Evolutionary conservation across 2,797 vertebrate genomes (phyloP).

Genomic region (Enteromius viviparus): DNA sequence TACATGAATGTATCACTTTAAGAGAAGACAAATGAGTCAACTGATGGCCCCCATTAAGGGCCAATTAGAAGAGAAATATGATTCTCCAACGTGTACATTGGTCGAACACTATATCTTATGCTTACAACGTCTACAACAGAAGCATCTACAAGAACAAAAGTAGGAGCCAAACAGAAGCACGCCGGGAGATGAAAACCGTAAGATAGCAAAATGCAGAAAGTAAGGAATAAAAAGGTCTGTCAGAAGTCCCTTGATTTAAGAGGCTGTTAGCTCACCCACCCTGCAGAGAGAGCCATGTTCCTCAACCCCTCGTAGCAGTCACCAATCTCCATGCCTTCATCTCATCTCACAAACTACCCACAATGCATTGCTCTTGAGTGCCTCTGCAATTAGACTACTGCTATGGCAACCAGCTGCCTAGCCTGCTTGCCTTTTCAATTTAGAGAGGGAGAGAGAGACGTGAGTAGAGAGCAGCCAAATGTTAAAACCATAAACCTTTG

Average conservation of each 20-base stretch:
- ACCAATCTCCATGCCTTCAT: conserved; percentile 45
- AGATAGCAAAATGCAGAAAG: conserved; percentile 35
- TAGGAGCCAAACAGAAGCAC: neutral
- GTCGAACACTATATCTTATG: neutral
- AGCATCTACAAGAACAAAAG: conserved; percentile 5
- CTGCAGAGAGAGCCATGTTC: conserved; percentile 39
- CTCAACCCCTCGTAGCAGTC: conserved; percentile 26
- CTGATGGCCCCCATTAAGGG: conserved; percentile 48
- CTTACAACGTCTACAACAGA: conserved; percentile 14
- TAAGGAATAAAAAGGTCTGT: conserved; percentile 44
- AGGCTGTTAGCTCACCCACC: conserved; percentile 39
- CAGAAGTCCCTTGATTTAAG: conserved; percentile 58
- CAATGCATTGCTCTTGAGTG: conserved; percentile 61
- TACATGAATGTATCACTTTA: conserved; percentile 50
- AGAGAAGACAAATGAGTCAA: conserved; percentile 51
- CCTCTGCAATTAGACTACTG: conserved; percentile 59
- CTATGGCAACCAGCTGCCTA: conserved; percentile 57
- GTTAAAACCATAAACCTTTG: conserved; percentile 31
- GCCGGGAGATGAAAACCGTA: conserved; percentile 11
- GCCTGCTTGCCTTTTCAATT: conserved; percentile 56
- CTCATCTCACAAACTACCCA: conserved; percentile 53
- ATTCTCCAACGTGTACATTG: neutral
- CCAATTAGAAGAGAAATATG: conserved; percentile 54
- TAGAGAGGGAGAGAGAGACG: conserved; percentile 15
- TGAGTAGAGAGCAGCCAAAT: conserved; percentile 7